Evolutionary conservation across 2,888 invertebrate genomes (phyloP).

Genomic region (Mimumesa dahlbomi): DNA sequence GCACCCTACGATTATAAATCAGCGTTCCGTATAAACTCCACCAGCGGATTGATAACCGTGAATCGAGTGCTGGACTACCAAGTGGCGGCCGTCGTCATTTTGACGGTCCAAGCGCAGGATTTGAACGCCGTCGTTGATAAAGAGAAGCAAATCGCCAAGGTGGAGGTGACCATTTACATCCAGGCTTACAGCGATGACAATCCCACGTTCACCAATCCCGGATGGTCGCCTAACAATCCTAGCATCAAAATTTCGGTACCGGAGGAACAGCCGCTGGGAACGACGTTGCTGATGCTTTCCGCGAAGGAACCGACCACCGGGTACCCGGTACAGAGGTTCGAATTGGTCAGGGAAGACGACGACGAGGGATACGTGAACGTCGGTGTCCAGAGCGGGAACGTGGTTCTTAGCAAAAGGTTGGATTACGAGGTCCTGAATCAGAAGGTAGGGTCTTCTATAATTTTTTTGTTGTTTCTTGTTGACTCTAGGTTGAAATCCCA

Average conservation of each 20-base stretch:
- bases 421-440: conserved; percentile 89
- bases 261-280: conserved; percentile 89
- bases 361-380: conserved; percentile 77
- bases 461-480: too few relatives aligned
- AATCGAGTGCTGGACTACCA: conserved; percentile 87
- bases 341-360: conserved; percentile 73
- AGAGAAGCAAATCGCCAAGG: conserved; percentile 84
- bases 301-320: conserved; percentile 88
- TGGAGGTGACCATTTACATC: conserved; percentile 89
- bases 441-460: too few relatives aligned
- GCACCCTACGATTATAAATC: conserved; percentile 85
- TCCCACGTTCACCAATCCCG: conserved; percentile 87
- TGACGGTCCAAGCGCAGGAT: conserved; percentile 87
- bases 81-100: conserved; percentile 87
- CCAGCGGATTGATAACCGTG: conserved; percentile 86
- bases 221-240: conserved; percentile 88
- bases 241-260: conserved; percentile 85
- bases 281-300: conserved; percentile 85
- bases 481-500: too few relatives aligned
- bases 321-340: conserved; percentile 83
- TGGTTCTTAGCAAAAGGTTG: conserved; percentile 87
- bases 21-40: conserved; percentile 86
- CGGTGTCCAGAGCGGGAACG: conserved; percentile 86
- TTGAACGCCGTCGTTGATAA: conserved; percentile 86
- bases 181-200: conserved; percentile 89